Conservation (phyloP, 2,888 invertebrate species). For the Aphrophora alni region DNA sequence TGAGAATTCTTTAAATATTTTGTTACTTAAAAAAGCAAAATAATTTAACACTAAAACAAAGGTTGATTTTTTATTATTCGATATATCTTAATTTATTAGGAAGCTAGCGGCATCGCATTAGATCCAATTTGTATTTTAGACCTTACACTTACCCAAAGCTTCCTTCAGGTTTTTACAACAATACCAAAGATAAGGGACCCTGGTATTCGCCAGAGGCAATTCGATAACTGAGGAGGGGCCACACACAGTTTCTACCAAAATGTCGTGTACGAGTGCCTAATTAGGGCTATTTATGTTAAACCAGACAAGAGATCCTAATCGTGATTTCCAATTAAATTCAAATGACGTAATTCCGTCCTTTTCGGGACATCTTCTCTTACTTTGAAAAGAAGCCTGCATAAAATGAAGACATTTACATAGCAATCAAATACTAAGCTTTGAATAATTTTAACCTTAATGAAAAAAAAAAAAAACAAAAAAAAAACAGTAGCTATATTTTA, state of each 20-base stretch:
- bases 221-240: background rate
- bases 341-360: background rate
- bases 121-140: background rate
- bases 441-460: background rate
- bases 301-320: background rate
- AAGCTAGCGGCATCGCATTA: background rate
- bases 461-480: too few relatives aligned
- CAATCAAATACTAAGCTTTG: background rate
- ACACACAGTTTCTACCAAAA: background rate
- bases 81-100: too few relatives aligned
- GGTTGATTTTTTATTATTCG: too few relatives aligned
- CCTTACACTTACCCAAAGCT: too few relatives aligned
- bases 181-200: background rate
- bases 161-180: background rate
- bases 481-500: background rate
- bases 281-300: constrained; percentile 1
- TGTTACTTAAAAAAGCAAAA: too few relatives aligned
- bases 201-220: background rate
- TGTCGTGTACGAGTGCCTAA: background rate
- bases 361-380: background rate
- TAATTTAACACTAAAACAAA: too few relatives aligned
- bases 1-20: too few relatives aligned
- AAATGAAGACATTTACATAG: background rate
- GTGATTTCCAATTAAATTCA: constrained; percentile 9
- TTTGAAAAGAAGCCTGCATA: background rate